Conservation (phyloP, 2,797 vertebrate genomes). For the Xyrichtys novacula region DNA sequence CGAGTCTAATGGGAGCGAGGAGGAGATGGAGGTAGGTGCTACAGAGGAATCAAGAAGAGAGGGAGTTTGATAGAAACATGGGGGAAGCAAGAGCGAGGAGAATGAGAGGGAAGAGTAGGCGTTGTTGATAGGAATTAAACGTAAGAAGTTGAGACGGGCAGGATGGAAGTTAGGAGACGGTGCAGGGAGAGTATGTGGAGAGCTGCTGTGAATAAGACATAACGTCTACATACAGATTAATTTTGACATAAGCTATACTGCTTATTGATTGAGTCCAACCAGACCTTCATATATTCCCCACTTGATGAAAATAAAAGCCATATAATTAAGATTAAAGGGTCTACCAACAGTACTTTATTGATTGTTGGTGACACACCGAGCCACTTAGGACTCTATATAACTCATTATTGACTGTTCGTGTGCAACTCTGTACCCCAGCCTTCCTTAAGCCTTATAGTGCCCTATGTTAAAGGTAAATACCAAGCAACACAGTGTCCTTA, state of each 20-base stretch:
- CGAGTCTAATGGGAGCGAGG: conserved; percentile 55
- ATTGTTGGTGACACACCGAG: too few relatives aligned
- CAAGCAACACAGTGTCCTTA: too few relatives aligned
- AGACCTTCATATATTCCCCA: neutral
- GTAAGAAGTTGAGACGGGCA: conserved; percentile 36
- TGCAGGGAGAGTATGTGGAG: neutral
- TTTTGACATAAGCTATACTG: neutral
- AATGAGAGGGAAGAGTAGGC: conserved; percentile 56
- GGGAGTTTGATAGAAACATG: conserved; percentile 51
- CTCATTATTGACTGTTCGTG: neutral
- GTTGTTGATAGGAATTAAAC: conserved; percentile 41
- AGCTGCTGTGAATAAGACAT: neutral
- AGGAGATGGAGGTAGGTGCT: conserved; percentile 45
- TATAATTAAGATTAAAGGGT: neutral
- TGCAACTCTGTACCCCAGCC: neutral
- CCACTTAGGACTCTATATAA: neutral
- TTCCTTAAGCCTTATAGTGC: too few relatives aligned
- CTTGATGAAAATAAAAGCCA: neutral
- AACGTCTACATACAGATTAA: neutral
- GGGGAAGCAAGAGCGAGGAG: conserved; percentile 46
- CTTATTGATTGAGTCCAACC: neutral
- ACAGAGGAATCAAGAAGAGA: conserved; percentile 35
- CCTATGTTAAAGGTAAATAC: too few relatives aligned
- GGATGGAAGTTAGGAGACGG: conserved; percentile 21
- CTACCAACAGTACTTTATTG: neutral